A percentile compares a stretch with the other conserved stretches of the same genome.
phyloP scores from a whole-genome alignment of 1,140 invertebrate genomes.

The Daktulosphaira vitifoliae region DNA sequence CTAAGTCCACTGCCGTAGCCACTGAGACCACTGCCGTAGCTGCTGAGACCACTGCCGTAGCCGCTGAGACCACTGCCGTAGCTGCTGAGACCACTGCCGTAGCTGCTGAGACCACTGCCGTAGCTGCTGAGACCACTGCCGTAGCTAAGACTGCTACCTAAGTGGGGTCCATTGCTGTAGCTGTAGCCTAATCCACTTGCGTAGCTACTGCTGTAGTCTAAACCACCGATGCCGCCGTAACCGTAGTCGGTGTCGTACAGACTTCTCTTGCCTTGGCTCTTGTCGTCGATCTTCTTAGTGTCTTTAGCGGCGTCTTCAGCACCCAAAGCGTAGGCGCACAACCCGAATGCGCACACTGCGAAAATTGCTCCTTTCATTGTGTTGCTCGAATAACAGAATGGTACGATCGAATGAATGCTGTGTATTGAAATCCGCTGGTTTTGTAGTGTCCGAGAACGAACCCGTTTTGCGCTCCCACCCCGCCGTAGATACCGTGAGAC shows the following conservation, averaged over 20 bases:
- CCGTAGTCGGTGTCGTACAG: constrained; percentile 48
- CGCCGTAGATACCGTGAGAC: neutral
- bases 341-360: neutral
- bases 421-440: neutral
- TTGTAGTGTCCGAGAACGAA: constrained; percentile 1
- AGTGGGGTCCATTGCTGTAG: neutral
- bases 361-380: neutral
- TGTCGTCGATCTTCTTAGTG: neutral
- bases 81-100: constrained; percentile 37
- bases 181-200: constrained; percentile 7
- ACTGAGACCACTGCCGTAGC: constrained; percentile 35
- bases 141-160: constrained; percentile 37
- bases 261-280: constrained; percentile 28
- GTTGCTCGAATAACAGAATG: neutral
- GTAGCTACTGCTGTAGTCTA: constrained; percentile 14
- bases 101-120: constrained; percentile 43
- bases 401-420: constrained; percentile 3
- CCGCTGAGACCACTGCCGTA: constrained; percentile 36
- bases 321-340: constrained; percentile 1
- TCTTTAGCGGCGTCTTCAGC: neutral
- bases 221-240: constrained; percentile 45
- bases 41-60: constrained; percentile 35
- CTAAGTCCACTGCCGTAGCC: constrained; percentile 40
- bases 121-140: constrained; percentile 34
- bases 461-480: constrained; percentile 10